A percentile compares a stretch with the other conserved stretches of the same genome.
Evolutionary conservation across 2,113 vertebrate species (phyloP).

Genomic region (Tonatia bakeri): DNA sequence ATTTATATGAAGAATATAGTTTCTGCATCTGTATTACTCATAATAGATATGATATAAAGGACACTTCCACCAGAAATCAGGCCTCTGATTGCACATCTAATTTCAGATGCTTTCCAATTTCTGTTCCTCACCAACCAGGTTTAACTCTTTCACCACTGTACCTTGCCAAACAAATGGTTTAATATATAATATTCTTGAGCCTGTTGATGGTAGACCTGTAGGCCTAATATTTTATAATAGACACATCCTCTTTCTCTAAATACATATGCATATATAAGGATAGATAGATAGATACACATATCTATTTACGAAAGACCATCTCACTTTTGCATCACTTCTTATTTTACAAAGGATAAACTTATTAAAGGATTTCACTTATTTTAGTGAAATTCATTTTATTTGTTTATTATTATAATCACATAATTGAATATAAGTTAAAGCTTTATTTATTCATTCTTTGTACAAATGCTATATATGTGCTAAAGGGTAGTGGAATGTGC

Average conservation of each 20-base stretch:
- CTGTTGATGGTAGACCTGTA: neutral
- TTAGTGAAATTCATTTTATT: neutral
- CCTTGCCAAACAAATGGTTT: neutral
- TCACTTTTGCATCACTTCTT: neutral
- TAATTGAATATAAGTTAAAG: neutral
- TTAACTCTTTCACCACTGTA: neutral
- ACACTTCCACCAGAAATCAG: neutral
- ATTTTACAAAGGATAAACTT: neutral
- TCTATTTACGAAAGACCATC: neutral
- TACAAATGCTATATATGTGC: neutral
- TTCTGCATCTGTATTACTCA: constrained; percentile 44
- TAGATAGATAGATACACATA: no score
- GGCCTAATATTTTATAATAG: neutral
- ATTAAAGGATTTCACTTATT: no score
- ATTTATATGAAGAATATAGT: constrained; percentile 53
- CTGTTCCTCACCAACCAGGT: neutral
- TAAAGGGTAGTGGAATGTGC: neutral
- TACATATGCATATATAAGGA: neutral
- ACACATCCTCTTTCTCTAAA: neutral
- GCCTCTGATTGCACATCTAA: neutral
- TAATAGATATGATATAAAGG: constrained; percentile 41
- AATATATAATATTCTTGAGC: neutral
- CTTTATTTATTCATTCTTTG: neutral
- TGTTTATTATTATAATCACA: neutral
- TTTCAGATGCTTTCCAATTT: neutral